A percentile compares a stretch with the other conserved stretches of the same genome.
phyloP scores from a whole-genome alignment of 30 jellyfish, hydroid and myxozoan genomes.

The Chironex yamaguchii region DNA sequence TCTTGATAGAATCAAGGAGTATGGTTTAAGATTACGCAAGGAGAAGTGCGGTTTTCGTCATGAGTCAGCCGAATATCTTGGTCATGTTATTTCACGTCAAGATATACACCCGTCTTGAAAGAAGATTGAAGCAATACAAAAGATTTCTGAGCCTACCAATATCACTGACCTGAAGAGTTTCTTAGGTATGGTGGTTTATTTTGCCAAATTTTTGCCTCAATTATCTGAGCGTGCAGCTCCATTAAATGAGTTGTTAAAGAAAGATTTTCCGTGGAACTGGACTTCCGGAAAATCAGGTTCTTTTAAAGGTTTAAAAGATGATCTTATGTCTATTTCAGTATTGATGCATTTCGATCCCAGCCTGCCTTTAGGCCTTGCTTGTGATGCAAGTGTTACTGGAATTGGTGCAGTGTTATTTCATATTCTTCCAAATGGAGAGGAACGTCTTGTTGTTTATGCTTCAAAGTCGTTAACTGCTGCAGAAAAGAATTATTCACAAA shows the following conservation, averaged over 20 bases:
- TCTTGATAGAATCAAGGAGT: slow-evolving; percentile 49
- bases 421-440: slow-evolving; percentile 53
- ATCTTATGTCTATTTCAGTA: slow-evolving; percentile 59
- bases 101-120: slow-evolving; percentile 48
- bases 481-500: slow-evolving; percentile 53
- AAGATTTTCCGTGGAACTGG: slow-evolving; percentile 68
- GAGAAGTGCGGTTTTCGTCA: slow-evolving; percentile 68
- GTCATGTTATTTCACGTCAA: slow-evolving; percentile 68
- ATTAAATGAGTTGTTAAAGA: slow-evolving; percentile 57
- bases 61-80: slow-evolving; percentile 69
- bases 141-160: slow-evolving; percentile 54
- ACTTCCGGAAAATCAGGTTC: slow-evolving; percentile 34
- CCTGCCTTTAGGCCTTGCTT: slow-evolving; percentile 69
- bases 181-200: slow-evolving; percentile 54
- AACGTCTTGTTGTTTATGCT: slow-evolving; percentile 70
- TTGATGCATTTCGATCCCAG: slow-evolving; percentile 59
- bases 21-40: slow-evolving; percentile 66
- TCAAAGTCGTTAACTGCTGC: slow-evolving; percentile 66
- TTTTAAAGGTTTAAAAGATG: slow-evolving; percentile 56
- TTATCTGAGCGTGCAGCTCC: slow-evolving; percentile 75
- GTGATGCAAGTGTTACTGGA: slow-evolving; percentile 74
- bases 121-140: slow-evolving; percentile 53
- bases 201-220: slow-evolving; percentile 68
- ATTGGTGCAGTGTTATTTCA: slow-evolving; percentile 72
- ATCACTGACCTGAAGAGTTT: slow-evolving; percentile 67